Base-by-base conservation (phyloP, 2,113 vertebrate species). In the Ciconia maguari region DNA sequence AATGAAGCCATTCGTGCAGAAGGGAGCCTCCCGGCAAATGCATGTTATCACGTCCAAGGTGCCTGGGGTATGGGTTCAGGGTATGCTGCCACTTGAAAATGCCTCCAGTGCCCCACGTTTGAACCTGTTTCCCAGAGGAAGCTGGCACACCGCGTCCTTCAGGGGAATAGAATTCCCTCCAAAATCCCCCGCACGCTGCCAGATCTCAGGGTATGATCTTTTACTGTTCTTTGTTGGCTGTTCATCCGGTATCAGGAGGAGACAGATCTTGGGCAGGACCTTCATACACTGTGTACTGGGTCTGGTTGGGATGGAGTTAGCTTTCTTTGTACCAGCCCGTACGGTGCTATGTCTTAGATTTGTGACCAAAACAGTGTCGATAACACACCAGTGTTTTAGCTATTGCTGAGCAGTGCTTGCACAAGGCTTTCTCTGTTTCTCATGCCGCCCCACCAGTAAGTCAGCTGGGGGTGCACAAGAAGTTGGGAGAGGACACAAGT, bases 131-230 rank as follows among this genome's bases (percentile, higher is more conserved):
- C 15, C 27, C 3, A 1, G 21, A 71, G 19, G 25, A 83, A 62
- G 22, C 44, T 60, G 48, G 13, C 62, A 68, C 42, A 36, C 10
- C 8, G 9, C 1, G 1, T 51, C 83, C 69, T 58, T 65, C 29
- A n/a, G 17, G 10, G 25, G 18, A 80, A 46, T 11, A 20, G 8
- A 60, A 30, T 61, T 61, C 26, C 20, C 46, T 79, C 55, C 61
- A 41, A 75, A 80, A 51, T 54, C 13, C n/a, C 46, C 42, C 0
- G 0, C 8, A 5, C 0, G 0, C 55, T 85, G 75, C 19, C 29
- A 71, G 42, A n/a, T 71, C 62, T 80, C 85, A 17, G 21, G 8
- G 20, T 68, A 41, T 17, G 20, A 27, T 29, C 42, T 83, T 58
- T 12, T 25, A 10, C 34, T 61, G 11, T 10, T 46, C 10, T n/a